Evolutionary conservation across 2,113 vertebrate genomes (phyloP).

Genomic region (Silurus glanis): DNA sequence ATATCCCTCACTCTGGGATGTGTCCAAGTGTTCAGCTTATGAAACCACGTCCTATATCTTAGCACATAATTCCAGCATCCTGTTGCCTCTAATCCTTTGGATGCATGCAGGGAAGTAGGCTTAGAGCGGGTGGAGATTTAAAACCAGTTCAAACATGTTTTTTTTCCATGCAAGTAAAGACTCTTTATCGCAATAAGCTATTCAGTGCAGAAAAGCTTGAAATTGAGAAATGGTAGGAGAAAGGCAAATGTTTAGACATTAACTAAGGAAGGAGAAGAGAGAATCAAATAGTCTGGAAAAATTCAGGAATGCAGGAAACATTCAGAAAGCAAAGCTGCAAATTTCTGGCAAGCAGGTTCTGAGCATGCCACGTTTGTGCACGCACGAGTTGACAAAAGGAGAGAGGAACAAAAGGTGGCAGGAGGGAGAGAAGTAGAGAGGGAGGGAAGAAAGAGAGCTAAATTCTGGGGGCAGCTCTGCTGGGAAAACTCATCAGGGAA

Average conservation of each 20-base stretch:
- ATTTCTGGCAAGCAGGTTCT: neutral
- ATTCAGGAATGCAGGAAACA: neutral
- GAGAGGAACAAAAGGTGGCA: constrained; percentile 33
- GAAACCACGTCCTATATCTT: constrained; percentile 38
- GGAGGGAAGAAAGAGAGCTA: neutral
- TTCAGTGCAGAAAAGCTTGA: neutral
- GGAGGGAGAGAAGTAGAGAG: constrained; percentile 14
- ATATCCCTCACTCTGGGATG: constrained; percentile 31
- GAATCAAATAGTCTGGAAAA: neutral
- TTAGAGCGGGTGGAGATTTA: constrained; percentile 19
- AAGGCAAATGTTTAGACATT: neutral
- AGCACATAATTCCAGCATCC: constrained; percentile 24
- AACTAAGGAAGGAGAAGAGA: neutral
- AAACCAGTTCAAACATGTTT: constrained; percentile 1
- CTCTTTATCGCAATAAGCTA: neutral
- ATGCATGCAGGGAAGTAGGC: constrained; percentile 7
- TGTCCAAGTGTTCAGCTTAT: constrained; percentile 31
- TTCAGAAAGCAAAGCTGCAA: constrained; percentile 8
- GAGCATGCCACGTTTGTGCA: neutral
- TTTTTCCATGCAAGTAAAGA: neutral
- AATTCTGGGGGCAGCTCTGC: neutral
- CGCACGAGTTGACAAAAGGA: constrained; percentile 3
- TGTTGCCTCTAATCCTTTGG: constrained; percentile 33
- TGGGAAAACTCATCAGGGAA: constrained; percentile 21
- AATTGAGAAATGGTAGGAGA: neutral